A percentile compares a stretch with the other conserved stretches of the same genome.
phyloP scores from a whole-genome alignment of 2,888 invertebrate species.

The Nemotelus nigrinus region DNA sequence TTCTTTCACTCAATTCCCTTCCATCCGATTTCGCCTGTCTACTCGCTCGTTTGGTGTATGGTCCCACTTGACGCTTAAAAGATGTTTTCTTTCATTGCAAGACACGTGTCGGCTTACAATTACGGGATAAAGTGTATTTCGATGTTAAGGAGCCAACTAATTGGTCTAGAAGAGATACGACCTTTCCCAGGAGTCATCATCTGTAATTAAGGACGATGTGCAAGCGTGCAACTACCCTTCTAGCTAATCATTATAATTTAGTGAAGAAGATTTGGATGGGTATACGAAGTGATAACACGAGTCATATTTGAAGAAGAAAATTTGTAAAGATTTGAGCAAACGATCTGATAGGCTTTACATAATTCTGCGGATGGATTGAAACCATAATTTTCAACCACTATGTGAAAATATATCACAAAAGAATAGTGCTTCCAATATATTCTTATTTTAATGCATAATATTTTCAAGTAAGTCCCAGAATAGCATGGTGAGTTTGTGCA shows the following conservation, averaged over 20 bases:
- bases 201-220: conserved; percentile 28
- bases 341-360: too few species aligned
- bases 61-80: background rate
- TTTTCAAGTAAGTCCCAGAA: too few species aligned
- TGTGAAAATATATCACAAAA: too few species aligned
- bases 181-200: background rate
- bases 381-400: too few species aligned
- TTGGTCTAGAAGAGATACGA: background rate
- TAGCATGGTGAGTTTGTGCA: too few species aligned
- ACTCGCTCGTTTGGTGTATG: background rate
- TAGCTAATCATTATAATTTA: conserved; percentile 21
- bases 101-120: conserved; percentile 44
- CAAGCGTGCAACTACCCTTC: conserved; percentile 25
- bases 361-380: too few species aligned
- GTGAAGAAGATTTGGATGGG: background rate
- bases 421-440: too few species aligned
- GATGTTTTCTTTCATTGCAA: conserved; percentile 23
- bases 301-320: too few species aligned
- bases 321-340: too few species aligned
- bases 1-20: background rate
- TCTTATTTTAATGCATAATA: too few species aligned
- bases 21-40: background rate
- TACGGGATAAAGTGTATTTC: conserved; percentile 46
- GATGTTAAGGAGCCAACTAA: conserved; percentile 41
- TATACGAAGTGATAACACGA: too few species aligned